Base-by-base conservation (phyloP, 2,113 vertebrate species). In the Pachypanchax playfairii region DNA sequence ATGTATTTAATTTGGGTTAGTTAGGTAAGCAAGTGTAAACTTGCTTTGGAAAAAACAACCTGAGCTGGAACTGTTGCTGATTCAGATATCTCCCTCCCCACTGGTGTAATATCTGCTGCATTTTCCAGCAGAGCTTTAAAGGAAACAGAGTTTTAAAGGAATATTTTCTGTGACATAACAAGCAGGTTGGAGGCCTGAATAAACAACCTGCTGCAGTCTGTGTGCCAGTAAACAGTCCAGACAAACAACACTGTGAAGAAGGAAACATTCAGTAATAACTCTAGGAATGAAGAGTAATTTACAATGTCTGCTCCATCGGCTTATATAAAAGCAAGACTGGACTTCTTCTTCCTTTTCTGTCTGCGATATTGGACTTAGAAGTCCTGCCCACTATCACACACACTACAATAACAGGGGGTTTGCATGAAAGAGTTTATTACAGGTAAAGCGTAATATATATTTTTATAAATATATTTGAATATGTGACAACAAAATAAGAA, bases 1-100 rank as follows among this genome's bases (percentile, higher is more conserved):
- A 51, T 6, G 43, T 72, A 53, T 90, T 89, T 91, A 59, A 83
- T 87, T 87, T 90, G 55, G 78, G 72, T 81, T 64, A 57, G 70
- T 84, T 84, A 43, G 65, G 86, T 83, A 80, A 88, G 78, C 70
- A 35, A 77, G 77, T 26, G 61, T 75, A 79, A 84, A 83, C 79
- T 69, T 20, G 2, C 55, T 20, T 26, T 2, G 51, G 62, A 71
- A 39, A 44, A 86, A 88, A 86, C 81, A 89, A 71, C 53, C 64
- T 35, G 77, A 17, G 15, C 43, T 36, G 48, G 42, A 59, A 22
- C 64, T 31, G 65, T 54, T 25, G 7, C 58, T 26, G 24, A 46
- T 31, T 25, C 58, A 48, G 13, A 64, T n/a, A 24, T 57, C 48
- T 14, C 33, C 33, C 55, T 53, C 54, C 14, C n/a, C 33, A 13